Conservation (phyloP, 2,797 vertebrate genomes). For the Acanthornis magna region DNA sequence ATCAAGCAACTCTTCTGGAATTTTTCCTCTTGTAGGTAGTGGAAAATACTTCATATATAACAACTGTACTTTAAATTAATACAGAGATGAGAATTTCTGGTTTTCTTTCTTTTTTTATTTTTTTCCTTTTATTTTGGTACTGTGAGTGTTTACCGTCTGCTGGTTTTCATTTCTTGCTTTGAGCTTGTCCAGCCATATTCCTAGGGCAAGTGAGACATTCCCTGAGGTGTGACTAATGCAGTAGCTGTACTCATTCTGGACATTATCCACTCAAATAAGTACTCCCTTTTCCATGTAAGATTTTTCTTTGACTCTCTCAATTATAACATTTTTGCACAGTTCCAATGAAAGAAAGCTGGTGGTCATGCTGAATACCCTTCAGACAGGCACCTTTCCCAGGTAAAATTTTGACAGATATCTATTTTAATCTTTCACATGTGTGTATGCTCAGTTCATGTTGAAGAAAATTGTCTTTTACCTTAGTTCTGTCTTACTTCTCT, state of each 20-base stretch:
- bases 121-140: not conserved
- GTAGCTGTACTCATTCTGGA: not conserved
- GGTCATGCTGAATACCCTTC: not conserved
- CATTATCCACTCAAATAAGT: not conserved
- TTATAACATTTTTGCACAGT: not conserved
- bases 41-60: not conserved
- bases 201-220: not conserved
- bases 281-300: not conserved
- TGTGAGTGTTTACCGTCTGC: not conserved
- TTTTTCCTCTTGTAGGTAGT: not conserved
- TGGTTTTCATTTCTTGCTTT: not conserved
- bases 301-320: not conserved
- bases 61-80: not conserved
- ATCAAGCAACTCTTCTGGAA: not conserved
- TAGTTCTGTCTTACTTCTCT: not conserved
- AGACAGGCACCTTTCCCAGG: not conserved
- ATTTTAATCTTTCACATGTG: not conserved
- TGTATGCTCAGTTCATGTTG: not conserved
- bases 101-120: fast-evolving
- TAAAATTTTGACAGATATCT: not conserved
- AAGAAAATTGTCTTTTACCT: not conserved
- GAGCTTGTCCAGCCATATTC: not conserved
- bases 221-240: not conserved
- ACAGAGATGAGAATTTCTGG: not conserved
- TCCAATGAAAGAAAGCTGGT: not conserved